phyloP scores from a whole-genome alignment of 2,888 invertebrate genomes.

The Papilio elwesi region DNA sequence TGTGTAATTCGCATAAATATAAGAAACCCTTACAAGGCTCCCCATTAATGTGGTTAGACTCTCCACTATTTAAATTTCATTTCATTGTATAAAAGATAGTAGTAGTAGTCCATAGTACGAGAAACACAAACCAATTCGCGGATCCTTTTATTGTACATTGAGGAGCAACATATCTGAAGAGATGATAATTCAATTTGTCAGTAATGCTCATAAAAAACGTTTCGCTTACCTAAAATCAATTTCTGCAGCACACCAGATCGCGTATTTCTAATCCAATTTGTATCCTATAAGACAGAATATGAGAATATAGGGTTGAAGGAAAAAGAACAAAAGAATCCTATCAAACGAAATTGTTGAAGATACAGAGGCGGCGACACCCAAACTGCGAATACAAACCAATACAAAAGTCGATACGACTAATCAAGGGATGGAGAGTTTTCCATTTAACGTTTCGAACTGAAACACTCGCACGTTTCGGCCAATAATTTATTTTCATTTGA shows the following conservation, averaged over 20 bases:
- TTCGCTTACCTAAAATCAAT: slow-evolving; percentile 55
- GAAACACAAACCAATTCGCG: neutral
- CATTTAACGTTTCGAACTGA: slow-evolving; percentile 33
- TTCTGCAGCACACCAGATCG: slow-evolving; percentile 57
- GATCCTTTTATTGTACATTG: slow-evolving; percentile 10
- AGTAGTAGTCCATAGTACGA: neutral
- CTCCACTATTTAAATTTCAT: too few relatives aligned
- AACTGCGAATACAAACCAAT: slow-evolving; percentile 46
- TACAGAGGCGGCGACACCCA: slow-evolving; percentile 52
- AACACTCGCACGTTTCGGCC: slow-evolving; percentile 18
- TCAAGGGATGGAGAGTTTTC: slow-evolving; percentile 35
- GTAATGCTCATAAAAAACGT: slow-evolving; percentile 54
- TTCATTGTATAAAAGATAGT: too few relatives aligned
- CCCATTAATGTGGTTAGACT: too few relatives aligned
- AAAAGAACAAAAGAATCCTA: slow-evolving; percentile 58
- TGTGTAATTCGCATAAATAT: too few relatives aligned
- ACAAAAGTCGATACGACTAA: slow-evolving; percentile 38
- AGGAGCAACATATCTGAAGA: slow-evolving; percentile 11
- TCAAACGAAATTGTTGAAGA: slow-evolving; percentile 58
- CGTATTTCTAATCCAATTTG: slow-evolving; percentile 65
- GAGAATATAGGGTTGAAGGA: slow-evolving; percentile 58
- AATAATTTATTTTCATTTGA: slow-evolving; percentile 30
- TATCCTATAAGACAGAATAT: slow-evolving; percentile 63
- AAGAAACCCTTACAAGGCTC: too few relatives aligned
- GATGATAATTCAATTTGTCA: slow-evolving; percentile 41